Conservation (phyloP, 1,140 invertebrate genomes). For the Drosophila ohnishii region DNA sequence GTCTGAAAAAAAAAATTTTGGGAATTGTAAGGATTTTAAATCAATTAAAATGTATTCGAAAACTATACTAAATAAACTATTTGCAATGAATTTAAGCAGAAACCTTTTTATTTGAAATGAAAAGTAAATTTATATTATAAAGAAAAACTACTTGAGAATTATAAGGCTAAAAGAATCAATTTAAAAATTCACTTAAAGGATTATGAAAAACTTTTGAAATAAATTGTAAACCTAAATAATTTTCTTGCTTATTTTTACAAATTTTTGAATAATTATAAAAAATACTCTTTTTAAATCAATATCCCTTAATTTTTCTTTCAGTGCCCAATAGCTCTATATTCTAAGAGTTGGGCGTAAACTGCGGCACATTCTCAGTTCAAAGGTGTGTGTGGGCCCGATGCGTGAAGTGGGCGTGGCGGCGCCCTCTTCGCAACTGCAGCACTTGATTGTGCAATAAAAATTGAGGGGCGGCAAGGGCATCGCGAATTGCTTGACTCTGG, state of each 20-base stretch:
- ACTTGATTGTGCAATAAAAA: constrained; percentile 80
- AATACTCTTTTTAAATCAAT: not conserved
- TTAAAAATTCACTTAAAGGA: too few species aligned
- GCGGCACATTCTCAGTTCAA: constrained; percentile 63
- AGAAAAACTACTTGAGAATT: not conserved
- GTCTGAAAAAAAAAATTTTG: too few species aligned
- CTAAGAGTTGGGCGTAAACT: constrained; percentile 62
- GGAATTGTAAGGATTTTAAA: too few species aligned
- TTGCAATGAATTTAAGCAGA: too few species aligned
- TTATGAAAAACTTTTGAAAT: not conserved
- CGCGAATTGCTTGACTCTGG: constrained; percentile 59
- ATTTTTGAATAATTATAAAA: too few species aligned
- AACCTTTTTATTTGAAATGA: too few species aligned
- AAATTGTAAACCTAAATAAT: not conserved
- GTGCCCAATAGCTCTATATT: constrained; percentile 24
- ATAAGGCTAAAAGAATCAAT: too few species aligned
- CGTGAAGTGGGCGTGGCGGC: constrained; percentile 68
- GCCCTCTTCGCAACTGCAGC: constrained; percentile 61
- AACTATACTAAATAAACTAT: too few species aligned
- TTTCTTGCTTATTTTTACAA: too few species aligned
- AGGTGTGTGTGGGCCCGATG: constrained; percentile 65
- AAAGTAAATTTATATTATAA: not conserved
- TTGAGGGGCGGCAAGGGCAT: constrained; percentile 56
- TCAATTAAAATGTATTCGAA: too few species aligned
- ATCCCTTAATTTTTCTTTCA: not conserved